A percentile compares a stretch with the other conserved stretches of the same genome.
These are phyloP conservation scores for Sarcophilus harrisii DNA, from an alignment of 2,797 vertebrate genomes.

Conservation along the genomic window DNA sequence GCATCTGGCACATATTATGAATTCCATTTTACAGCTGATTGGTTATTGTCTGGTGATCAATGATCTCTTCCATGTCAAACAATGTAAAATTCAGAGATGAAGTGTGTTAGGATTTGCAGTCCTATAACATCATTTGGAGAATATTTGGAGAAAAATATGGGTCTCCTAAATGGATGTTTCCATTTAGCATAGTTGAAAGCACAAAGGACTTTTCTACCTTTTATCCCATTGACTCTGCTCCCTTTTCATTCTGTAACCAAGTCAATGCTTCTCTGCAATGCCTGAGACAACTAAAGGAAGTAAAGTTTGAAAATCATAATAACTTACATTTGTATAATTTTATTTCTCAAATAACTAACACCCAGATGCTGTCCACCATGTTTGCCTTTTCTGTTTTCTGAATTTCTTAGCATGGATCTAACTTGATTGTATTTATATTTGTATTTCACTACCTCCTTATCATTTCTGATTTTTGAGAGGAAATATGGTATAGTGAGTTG, in stretches of 20 bases:
- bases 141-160: neutral
- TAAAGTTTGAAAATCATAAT: neutral
- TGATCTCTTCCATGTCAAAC: neutral
- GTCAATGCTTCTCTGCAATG: neutral
- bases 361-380: neutral
- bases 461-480: neutral
- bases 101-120: neutral
- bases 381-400: neutral
- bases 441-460: neutral
- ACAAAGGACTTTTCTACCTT: neutral
- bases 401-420: neutral
- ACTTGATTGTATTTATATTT: conserved; percentile 3
- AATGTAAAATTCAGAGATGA: neutral
- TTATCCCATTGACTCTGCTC: neutral
- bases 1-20: neutral
- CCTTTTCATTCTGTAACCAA: neutral
- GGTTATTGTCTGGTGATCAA: neutral
- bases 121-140: neutral
- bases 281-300: neutral
- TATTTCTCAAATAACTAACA: neutral
- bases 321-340: neutral
- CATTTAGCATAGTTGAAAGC: neutral
- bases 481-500: neutral
- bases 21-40: neutral
- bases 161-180: neutral